These are phyloP conservation scores for Acrocera orbiculus DNA, from an alignment of 2,888 invertebrate genomes.

Conservation along the genomic window DNA sequence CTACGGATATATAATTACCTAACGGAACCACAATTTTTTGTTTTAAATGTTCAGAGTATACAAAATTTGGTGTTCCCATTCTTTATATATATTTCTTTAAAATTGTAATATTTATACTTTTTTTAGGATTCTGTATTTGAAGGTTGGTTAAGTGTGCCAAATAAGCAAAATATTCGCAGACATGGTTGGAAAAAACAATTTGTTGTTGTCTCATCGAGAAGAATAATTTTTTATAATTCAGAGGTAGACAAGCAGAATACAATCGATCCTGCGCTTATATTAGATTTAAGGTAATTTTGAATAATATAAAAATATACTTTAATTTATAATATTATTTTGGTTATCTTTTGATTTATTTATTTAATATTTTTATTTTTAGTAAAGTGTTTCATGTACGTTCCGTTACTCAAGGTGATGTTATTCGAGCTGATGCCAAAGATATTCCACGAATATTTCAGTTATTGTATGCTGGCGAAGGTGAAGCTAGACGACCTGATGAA, in stretches of 20 bases:
- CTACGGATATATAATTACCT: too few relatives aligned
- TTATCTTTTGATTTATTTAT: conserved; percentile 7
- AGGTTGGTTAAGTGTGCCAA: conserved; percentile 91
- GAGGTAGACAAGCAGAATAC: conserved; percentile 88
- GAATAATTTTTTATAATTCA: conserved; percentile 92
- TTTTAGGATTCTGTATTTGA: conserved; percentile 62
- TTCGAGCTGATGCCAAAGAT: conserved; percentile 96
- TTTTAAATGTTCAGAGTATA: too few relatives aligned
- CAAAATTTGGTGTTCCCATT: too few relatives aligned
- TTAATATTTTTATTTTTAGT: conserved; percentile 38
- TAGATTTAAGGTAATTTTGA: conserved; percentile 78
- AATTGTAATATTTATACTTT: conserved; percentile 17
- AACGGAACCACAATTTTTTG: too few relatives aligned
- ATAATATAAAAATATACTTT: neutral
- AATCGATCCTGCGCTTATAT: conserved; percentile 74
- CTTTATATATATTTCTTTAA: too few relatives aligned
- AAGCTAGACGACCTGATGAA: conserved; percentile 63
- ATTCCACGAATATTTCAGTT: conserved; percentile 97
- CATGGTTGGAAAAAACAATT: conserved; percentile 97
- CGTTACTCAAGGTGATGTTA: conserved; percentile 97
- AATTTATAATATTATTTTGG: conserved; percentile 1
- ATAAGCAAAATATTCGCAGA: conserved; percentile 83
- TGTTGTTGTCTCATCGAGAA: conserved; percentile 89
- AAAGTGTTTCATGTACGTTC: conserved; percentile 98
- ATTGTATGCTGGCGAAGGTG: conserved; percentile 93